Percentiles rank a stretch among this genome's conserved stretches.
phyloP scores from a whole-genome alignment of 1,140 invertebrate genomes.

The Bradynema listronoti region DNA sequence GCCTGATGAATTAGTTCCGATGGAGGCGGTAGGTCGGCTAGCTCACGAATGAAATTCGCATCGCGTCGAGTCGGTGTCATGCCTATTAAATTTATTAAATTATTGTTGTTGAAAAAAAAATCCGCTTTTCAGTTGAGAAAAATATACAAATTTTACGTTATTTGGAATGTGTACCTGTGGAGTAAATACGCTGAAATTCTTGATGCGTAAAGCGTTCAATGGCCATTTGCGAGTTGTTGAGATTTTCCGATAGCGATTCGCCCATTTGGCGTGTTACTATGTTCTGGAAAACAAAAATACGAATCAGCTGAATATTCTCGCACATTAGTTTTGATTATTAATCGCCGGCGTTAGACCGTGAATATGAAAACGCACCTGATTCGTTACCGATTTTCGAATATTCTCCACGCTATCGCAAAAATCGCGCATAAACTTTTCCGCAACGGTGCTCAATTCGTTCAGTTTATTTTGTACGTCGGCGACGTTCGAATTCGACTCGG shows the following conservation, averaged over 20 bases:
- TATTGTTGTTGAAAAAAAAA: background rate
- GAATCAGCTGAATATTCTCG: too few species aligned
- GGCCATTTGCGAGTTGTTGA: slow-evolving; percentile 23
- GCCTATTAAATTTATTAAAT: slow-evolving; percentile 8
- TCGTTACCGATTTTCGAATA: too few species aligned
- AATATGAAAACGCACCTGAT: too few species aligned
- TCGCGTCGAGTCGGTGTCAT: slow-evolving; percentile 12
- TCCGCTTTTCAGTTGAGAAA: background rate
- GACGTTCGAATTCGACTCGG: background rate
- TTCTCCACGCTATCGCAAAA: background rate
- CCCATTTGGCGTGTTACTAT: background rate
- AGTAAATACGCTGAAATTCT: slow-evolving; percentile 16
- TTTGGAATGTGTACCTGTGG: slow-evolving; percentile 16
- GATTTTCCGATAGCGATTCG: background rate
- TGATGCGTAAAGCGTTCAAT: slow-evolving; percentile 28
- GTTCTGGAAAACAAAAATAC: too few species aligned
- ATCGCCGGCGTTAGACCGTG: too few species aligned
- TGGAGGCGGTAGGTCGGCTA: slow-evolving; percentile 21
- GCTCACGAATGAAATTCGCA: background rate
- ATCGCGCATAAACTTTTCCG: background rate
- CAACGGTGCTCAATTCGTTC: background rate
- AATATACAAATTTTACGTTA: background rate
- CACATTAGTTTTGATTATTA: too few species aligned
- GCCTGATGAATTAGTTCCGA: slow-evolving; percentile 8
- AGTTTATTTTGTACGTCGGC: slow-evolving; percentile 6